Conservation (phyloP, 2,797 vertebrate species). For the Rhinoraja longicauda region DNA sequence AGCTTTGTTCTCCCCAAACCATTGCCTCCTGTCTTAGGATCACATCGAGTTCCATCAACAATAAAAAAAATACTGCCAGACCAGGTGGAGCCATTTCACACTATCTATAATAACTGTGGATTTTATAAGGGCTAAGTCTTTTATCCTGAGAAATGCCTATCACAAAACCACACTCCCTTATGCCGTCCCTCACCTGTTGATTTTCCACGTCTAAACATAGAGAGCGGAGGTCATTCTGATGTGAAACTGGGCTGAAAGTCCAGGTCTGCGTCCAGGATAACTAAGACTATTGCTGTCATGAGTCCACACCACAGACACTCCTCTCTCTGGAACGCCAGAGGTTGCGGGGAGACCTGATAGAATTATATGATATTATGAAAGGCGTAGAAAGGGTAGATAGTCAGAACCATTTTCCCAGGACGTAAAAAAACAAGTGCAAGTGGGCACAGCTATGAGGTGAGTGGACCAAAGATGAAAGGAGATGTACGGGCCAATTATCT, state of each 20-base stretch:
- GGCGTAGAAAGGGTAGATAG: no score
- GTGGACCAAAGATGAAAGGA: no score
- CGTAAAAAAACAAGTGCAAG: no score
- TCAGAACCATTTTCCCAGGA: no score
- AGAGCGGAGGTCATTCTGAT: background rate
- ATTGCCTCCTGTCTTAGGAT: background rate
- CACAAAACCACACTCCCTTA: background rate
- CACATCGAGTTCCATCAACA: background rate
- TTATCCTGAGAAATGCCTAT: background rate
- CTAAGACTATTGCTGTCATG: background rate
- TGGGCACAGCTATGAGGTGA: no score
- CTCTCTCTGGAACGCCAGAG: no score
- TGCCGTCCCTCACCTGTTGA: background rate
- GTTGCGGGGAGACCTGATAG: no score
- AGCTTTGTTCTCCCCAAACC: background rate
- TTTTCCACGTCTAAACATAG: background rate
- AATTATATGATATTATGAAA: no score
- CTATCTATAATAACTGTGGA: background rate
- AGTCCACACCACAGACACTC: background rate
- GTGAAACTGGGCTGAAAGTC: background rate
- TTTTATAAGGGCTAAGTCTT: background rate
- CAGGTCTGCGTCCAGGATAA: background rate
- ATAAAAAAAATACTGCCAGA: background rate
- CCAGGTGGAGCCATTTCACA: background rate
- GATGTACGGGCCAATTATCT: no score